Conservation (phyloP, 1,140 invertebrate species). For the Linepithema humile region DNA sequence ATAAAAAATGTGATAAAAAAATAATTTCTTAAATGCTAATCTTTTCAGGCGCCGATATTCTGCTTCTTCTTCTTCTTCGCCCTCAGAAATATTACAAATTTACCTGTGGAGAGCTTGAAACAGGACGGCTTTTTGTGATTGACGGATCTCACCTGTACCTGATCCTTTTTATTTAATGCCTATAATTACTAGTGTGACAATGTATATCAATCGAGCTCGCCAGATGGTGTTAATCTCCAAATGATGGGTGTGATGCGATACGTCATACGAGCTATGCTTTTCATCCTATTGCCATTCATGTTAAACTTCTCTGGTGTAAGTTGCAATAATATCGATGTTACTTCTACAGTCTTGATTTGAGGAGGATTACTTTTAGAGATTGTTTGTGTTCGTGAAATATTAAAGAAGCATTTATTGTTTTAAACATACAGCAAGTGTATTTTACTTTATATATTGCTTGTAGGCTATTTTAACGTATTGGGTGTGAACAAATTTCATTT, state of each 20-base stretch:
- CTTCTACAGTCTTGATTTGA: not conserved
- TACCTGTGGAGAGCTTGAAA: slow-evolving; percentile 94
- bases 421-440: not conserved
- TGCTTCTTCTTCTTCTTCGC: slow-evolving; percentile 96
- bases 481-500: slow-evolving; percentile 95
- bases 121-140: slow-evolving; percentile 97
- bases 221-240: slow-evolving; percentile 89
- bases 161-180: slow-evolving; percentile 97
- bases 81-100: slow-evolving; percentile 92
- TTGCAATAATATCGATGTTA: slow-evolving; percentile 59
- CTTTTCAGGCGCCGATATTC: slow-evolving; percentile 92
- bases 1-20: not conserved
- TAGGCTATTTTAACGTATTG: slow-evolving; percentile 96
- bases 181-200: slow-evolving; percentile 91
- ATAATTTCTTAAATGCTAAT: slow-evolving; percentile 11
- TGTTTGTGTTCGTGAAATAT: not conserved
- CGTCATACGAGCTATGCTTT: slow-evolving; percentile 89
- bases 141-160: slow-evolving; percentile 93
- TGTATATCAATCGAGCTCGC: slow-evolving; percentile 93
- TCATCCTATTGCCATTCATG: slow-evolving; percentile 94
- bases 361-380: not conserved
- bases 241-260: slow-evolving; percentile 90
- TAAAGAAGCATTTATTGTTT: not conserved
- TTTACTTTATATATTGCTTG: slow-evolving; percentile 42
- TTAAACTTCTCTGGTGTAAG: slow-evolving; percentile 94